Conservation (phyloP, 2,888 invertebrate genomes). For the Dinocampus coccinellae region DNA sequence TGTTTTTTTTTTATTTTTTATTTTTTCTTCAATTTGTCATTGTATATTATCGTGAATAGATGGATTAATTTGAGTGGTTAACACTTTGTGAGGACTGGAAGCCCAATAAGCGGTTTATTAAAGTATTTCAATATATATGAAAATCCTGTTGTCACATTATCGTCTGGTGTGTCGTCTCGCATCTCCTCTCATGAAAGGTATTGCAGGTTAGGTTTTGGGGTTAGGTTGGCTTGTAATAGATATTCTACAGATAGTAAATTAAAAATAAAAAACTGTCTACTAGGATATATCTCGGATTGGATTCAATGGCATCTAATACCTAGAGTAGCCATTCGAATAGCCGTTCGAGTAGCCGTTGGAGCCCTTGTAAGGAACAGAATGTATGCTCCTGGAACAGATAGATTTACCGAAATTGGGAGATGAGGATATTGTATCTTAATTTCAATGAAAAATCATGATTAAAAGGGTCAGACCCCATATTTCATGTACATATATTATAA, state of each 20-base stretch:
- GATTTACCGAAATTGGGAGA: slow-evolving; percentile 62
- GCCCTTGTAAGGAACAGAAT: slow-evolving; percentile 69
- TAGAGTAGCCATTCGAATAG: slow-evolving; percentile 70
- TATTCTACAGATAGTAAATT: slow-evolving; percentile 30
- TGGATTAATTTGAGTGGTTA: slow-evolving; percentile 1
- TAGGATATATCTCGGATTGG: slow-evolving; percentile 47
- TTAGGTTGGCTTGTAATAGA: slow-evolving; percentile 28
- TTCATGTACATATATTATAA: slow-evolving; percentile 2
- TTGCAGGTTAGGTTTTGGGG: slow-evolving; percentile 31
- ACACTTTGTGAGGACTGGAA: slow-evolving; percentile 8
- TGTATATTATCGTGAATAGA: background rate
- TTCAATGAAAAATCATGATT: background rate
- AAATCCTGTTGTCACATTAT: slow-evolving; percentile 19
- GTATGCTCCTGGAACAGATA: slow-evolving; percentile 69
- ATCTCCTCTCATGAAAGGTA: slow-evolving; percentile 28
- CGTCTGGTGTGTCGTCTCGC: slow-evolving; percentile 18
- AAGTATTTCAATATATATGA: background rate
- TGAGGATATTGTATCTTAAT: slow-evolving; percentile 37
- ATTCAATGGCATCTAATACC: slow-evolving; percentile 67
- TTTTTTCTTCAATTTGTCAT: background rate
- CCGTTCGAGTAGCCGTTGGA: slow-evolving; percentile 70
- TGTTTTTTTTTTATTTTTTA: background rate
- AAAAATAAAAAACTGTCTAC: slow-evolving; percentile 43
- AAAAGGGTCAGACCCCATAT: too few relatives aligned
- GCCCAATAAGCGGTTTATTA: background rate